Evolutionary conservation across 2,113 vertebrate species (phyloP), one percentile per base, ranked within the genome.

Genomic region (Pedetes capensis): DNA sequence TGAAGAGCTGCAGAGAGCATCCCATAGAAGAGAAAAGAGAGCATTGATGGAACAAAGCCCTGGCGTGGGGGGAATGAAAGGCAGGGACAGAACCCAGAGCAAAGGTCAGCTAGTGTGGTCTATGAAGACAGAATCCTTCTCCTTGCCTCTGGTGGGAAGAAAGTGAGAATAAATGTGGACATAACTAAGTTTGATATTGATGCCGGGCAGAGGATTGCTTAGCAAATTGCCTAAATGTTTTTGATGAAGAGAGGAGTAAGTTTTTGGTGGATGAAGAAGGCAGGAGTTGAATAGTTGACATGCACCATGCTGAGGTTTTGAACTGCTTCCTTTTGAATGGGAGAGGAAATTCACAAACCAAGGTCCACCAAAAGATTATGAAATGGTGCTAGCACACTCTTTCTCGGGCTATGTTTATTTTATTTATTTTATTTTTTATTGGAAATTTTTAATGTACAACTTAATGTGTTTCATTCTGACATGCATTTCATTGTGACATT

Each of bases 341-440:
- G 20, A 59, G 55, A 74, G 37, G 42, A 44, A n/a, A n/a, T 17
- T 5, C 11, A 20, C 51, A 37, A 37, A 69, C 3, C 18, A 55
- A 22, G 7, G 20, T 53, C 59, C 37, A 39, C 3, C 13, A 6
- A 49, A 49, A 88, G 23, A n/a, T 39, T 32, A 8, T 4, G 3
- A 8, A 53, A 23, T 2, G 5, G 37, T 22, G 8, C 4, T 0
- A 6, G 11, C 3, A 3, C 10, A 7, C 12, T 74, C n/a, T n/a
- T n/a, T n/a, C n/a, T n/a, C n/a, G n/a, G n/a, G n/a, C n/a, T n/a
- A n/a, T n/a, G n/a, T n/a, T n/a, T n/a, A n/a, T n/a, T n/a, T n/a
- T n/a, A n/a, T n/a, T n/a, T n/a, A n/a, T n/a, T n/a, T n/a, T n/a
- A n/a, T n/a, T n/a, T n/a, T n/a, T n/a, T n/a, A n/a, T n/a, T n/a